Base-by-base conservation (phyloP, 2,888 invertebrate genomes). In the Sphecodes monilicornis region DNA sequence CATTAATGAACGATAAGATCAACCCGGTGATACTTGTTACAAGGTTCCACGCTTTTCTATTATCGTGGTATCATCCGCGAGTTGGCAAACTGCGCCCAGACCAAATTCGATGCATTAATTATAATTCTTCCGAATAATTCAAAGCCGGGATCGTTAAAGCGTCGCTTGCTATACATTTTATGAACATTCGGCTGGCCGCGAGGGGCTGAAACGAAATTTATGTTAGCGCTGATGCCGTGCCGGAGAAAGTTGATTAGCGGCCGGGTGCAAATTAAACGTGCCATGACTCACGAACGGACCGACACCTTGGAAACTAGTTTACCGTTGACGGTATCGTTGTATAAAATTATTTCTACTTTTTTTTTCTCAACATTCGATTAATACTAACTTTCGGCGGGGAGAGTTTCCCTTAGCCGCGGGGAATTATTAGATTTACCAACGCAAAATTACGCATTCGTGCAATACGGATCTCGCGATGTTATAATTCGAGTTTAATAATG, bases 1-100 rank as follows among this genome's bases (percentile, higher is more conserved):
- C 79, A 89, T 87, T 89, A 89, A 87, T 76, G 83, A 66, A 81
- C 87, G 89, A 89, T 89, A 80, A 78, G 70, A 89, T 89, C 87
- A 39, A 3, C 36, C 73, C 32, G 73, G 80, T 80, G 78, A 80
- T 84, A 86, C 82, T 82, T 86, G 88, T 80, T 82, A 57, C 80
- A 70, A 73, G 83, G 87, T 75, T 82, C 78, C 85, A 64, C 82
- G 86, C 78, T 87, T 82, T 76, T 82, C 73, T 69, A 82, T 87
- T 89, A 89, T 89, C 89, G 82, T 36, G 22, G 76, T 32, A 57
- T 76, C 78, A 76, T 81, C 72, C 13, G 39, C 60, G 32, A 39
- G 50, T n/a, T 46, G 70, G 66, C 43, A 18, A 32, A 22, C 70
- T 57, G 50, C 57, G 6, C 1, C 46, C 64, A 69, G 69, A 78